phyloP scores from a whole-genome alignment of 30 jellyfish, hydroid and myxozoan genomes.

The Aurelia coerulea region DNA sequence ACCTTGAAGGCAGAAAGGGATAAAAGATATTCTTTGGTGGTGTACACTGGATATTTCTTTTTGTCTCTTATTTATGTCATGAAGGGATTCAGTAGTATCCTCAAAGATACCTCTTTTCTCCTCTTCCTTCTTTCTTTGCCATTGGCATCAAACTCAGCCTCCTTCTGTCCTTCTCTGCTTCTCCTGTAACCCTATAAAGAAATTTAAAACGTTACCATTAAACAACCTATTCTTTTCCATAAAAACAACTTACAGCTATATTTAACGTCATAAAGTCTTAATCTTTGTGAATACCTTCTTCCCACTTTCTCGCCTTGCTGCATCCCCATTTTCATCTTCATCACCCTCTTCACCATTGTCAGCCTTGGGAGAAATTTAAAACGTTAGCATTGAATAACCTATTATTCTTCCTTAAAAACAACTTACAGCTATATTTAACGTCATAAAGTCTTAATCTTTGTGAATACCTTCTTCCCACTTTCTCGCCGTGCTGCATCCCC shows the following conservation, averaged over 20 bases:
- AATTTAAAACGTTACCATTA: not conserved
- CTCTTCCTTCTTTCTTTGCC: not conserved
- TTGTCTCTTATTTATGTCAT: not conserved
- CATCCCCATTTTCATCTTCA: no score
- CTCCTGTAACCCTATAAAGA: not conserved
- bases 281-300: no score
- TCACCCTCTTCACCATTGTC: no score
- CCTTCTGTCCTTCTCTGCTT: slow-evolving; percentile 1
- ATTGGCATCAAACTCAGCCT: not conserved
- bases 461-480: no score
- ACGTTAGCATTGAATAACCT: no score
- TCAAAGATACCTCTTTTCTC: not conserved
- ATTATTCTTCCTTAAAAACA: no score
- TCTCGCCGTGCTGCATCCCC: no score
- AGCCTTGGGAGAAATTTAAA: no score
- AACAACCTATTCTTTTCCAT: not conserved
- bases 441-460: no score
- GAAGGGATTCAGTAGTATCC: not conserved
- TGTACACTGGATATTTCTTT: not conserved
- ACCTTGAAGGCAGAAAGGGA: not conserved
- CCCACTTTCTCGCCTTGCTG: no score
- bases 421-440: no score
- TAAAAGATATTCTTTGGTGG: not conserved
- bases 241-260: not conserved
- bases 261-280: no score